A percentile compares a stretch with the other conserved stretches of the same genome.
phyloP scores from a whole-genome alignment of 53 echinoderm and acorn worm genomes.

The Echinarachnius parma region DNA sequence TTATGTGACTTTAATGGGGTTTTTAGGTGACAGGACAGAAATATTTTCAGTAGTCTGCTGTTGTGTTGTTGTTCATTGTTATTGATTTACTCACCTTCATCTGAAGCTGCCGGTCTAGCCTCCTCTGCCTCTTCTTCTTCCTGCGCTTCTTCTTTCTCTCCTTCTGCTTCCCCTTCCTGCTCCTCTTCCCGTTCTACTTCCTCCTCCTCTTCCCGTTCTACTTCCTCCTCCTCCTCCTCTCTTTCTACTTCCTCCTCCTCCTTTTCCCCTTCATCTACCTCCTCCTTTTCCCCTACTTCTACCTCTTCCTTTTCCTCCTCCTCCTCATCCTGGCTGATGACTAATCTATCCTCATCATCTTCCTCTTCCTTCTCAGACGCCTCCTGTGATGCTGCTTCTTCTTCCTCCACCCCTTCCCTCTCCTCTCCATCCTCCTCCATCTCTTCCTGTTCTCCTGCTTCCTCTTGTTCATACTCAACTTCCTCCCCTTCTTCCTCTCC shows the following conservation, averaged over 20 bases:
- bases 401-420: constrained; percentile 22
- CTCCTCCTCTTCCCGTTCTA: constrained; percentile 30
- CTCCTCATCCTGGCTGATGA: constrained; percentile 49
- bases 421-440: constrained; percentile 37
- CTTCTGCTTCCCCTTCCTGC: constrained; percentile 34
- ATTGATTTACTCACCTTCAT: constrained; percentile 27
- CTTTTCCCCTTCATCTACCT: constrained; percentile 31
- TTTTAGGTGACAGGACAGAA: too few species aligned
- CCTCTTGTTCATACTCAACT: constrained; percentile 36
- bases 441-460: constrained; percentile 14
- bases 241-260: constrained; percentile 47
- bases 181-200: constrained; percentile 46
- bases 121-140: constrained; percentile 34
- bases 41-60: too few species aligned
- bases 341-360: constrained; percentile 24
- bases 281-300: constrained; percentile 27
- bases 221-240: constrained; percentile 36
- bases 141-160: constrained; percentile 25
- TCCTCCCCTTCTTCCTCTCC: constrained; percentile 19
- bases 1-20: too few species aligned
- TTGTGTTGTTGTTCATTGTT: too few species aligned
- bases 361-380: constrained; percentile 25
- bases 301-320: constrained; percentile 37
- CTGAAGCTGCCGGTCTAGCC: constrained; percentile 17
- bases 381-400: constrained; percentile 11